phyloP scores from a whole-genome alignment of 2,888 invertebrate species.

The Calephelis perditalis region DNA sequence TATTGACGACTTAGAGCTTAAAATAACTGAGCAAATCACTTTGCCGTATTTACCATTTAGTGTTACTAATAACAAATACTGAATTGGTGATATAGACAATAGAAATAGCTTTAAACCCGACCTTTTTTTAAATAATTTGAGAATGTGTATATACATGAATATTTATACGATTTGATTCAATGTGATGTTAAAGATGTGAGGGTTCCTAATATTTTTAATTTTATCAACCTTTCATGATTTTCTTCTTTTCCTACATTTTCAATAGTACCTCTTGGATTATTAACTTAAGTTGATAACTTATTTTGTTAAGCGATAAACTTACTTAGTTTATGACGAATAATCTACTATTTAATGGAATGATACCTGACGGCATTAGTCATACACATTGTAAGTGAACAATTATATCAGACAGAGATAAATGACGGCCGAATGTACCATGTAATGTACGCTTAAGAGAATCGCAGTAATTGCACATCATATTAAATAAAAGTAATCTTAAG shows the following conservation, averaged over 20 bases:
- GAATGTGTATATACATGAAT: constrained; percentile 20
- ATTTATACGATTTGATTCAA: neutral
- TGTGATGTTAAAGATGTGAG: neutral
- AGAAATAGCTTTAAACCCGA: constrained; percentile 32
- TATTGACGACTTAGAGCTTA: constrained; percentile 13
- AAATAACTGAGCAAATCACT: constrained; percentile 52
- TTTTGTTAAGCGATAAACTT: too few relatives aligned
- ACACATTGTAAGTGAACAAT: too few relatives aligned
- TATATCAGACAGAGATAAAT: too few relatives aligned
- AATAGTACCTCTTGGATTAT: neutral
- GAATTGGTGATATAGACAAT: constrained; percentile 43
- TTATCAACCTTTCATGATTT: neutral
- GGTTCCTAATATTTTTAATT: neutral
- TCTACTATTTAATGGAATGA: too few relatives aligned
- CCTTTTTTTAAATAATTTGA: constrained; percentile 29
- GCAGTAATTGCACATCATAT: too few relatives aligned
- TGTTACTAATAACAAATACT: constrained; percentile 39
- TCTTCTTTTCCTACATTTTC: neutral
- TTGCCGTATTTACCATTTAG: constrained; percentile 48
- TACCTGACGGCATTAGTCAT: too few relatives aligned
- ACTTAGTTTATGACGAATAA: too few relatives aligned
- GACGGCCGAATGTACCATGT: too few relatives aligned
- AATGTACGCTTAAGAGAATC: too few relatives aligned
- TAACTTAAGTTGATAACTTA: neutral
- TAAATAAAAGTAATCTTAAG: too few relatives aligned